A percentile compares a stretch with the other conserved stretches of the same genome.
Conservation (phyloP, 2,797 vertebrate genomes). For the Notoglanidium macrostoma region DNA sequence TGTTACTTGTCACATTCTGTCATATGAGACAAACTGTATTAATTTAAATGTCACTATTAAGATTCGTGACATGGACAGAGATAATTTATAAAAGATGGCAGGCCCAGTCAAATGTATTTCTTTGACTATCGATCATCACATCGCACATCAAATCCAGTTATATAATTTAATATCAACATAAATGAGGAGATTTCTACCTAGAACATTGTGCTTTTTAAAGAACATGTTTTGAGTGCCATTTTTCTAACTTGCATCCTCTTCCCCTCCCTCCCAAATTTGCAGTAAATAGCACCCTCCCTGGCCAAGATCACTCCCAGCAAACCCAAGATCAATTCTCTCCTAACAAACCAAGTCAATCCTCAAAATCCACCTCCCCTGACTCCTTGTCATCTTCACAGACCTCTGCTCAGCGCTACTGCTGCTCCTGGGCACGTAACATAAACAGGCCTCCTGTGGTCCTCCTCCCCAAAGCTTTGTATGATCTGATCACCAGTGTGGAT, state of each 20-base stretch:
- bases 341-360: constrained; percentile 60
- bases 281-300: constrained; percentile 57
- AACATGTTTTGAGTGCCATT: not conserved
- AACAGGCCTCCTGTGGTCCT: constrained; percentile 90
- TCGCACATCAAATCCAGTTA: not conserved
- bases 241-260: constrained; percentile 9
- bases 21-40: not conserved
- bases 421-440: constrained; percentile 82
- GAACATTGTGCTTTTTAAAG: not conserved
- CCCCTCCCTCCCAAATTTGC: constrained; percentile 34
- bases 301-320: constrained; percentile 60
- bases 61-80: not conserved
- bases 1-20: not conserved
- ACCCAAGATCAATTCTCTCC: constrained; percentile 57
- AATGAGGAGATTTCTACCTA: not conserved
- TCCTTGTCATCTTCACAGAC: constrained; percentile 70
- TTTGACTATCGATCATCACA: not conserved
- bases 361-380: constrained; percentile 79
- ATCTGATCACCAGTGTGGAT: constrained; percentile 87
- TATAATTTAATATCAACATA: not conserved
- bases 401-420: constrained; percentile 76
- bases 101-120: not conserved
- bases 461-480: constrained; percentile 88
- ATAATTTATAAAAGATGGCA: not conserved
- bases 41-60: not conserved